Evolutionary conservation across 2,797 vertebrate species (phyloP), one percentile per base, ranked within the genome.

Genomic region (Sebastes oblongus): DNA sequence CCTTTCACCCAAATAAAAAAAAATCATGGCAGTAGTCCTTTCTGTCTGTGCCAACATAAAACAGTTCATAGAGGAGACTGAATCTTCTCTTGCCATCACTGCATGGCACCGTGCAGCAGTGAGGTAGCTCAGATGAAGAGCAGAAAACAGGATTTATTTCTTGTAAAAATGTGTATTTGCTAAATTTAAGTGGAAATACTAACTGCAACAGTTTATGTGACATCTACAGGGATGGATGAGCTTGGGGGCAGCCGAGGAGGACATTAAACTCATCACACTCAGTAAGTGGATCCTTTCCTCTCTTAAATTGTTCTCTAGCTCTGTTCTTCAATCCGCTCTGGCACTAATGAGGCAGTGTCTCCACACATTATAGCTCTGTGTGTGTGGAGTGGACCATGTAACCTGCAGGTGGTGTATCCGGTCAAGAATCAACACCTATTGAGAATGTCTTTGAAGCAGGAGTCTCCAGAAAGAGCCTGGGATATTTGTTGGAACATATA

Each of bases 341-440:
- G 8, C 54, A 68, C 32, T 66, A 52, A 24, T 69, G 56, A 82
- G 80, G 54, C 79, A 82, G 52, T 66, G 42, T 86, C 61, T 24
- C 58, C 42, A 67, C 52, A 25, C 30, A 34, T 54, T 64, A n/a
- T 55, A 50, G 29, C 34, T 22, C 2, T 36, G 11, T 34, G 60
- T 22, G 25, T 59, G 42, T 20, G 59, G 74, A 55, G 66, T n/a
- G 32, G 55, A 66, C 20, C 55, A 54, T 78, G 34, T 55, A 16
- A 30, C 74, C 80, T 76, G 77, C 83, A 87, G 76, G 67, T 80
- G 76, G 71, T 82, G 55, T 50, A 50, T 32, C 24, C 5, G 32
- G 65, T 77, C 64, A 76, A 22, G 20, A 74, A 64, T 72, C 13
- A 69, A 32, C 36, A 54, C 56, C 34, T 54, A 16, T n/a, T 56